phyloP scores from a whole-genome alignment of 2,888 invertebrate species.

The Hesperia comma region DNA sequence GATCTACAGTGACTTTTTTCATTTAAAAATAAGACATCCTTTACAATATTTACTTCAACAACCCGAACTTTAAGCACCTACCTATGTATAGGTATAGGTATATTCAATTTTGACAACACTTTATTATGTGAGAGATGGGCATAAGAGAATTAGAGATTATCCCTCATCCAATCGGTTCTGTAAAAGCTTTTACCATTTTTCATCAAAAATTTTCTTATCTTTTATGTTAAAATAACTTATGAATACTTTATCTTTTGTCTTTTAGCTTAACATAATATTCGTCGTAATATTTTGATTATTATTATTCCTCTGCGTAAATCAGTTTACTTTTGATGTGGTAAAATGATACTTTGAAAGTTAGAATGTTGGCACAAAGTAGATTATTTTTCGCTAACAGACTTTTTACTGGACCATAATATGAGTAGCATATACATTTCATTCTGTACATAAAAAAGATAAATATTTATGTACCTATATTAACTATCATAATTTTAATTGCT shows the following conservation, averaged over 20 bases:
- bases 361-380: no score
- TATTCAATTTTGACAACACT: background rate
- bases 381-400: no score
- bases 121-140: background rate
- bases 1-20: no score
- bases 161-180: constrained; percentile 4
- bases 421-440: no score
- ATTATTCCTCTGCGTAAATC: background rate
- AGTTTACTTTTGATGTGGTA: background rate
- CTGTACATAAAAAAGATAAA: no score
- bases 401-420: no score
- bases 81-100: background rate
- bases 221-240: constrained; percentile 13
- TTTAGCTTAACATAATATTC: background rate
- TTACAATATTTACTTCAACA: no score
- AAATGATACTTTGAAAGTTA: background rate
- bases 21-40: no score
- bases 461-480: no score
- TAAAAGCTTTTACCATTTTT: constrained; percentile 1
- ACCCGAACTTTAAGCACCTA: no score
- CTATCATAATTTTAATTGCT: no score
- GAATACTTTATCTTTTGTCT: constrained; percentile 10
- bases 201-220: constrained; percentile 1
- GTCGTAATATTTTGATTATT: constrained; percentile 10
- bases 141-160: constrained; percentile 7